Conservation (phyloP, 2,888 invertebrate species). For the Erebia ligea region DNA sequence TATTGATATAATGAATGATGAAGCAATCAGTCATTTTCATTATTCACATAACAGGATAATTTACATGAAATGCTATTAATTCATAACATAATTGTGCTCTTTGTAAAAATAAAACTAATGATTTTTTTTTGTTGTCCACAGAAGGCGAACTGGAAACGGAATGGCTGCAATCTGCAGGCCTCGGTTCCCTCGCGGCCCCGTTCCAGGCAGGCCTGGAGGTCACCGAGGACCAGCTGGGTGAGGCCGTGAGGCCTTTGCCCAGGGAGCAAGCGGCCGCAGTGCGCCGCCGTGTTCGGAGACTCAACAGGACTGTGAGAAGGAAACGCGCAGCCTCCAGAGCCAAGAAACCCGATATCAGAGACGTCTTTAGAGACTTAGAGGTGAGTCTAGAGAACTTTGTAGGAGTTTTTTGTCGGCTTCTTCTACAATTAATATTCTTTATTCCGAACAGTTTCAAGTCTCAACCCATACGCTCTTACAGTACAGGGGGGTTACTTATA, state of each 20-base stretch:
- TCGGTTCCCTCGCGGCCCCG: conserved; percentile 87
- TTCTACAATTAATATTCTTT: too few species aligned
- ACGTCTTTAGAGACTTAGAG: conserved; percentile 92
- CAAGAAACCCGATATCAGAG: conserved; percentile 91
- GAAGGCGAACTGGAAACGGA: conserved; percentile 91
- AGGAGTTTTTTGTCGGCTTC: too few species aligned
- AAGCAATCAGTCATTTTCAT: too few species aligned
- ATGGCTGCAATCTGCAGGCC: conserved; percentile 89
- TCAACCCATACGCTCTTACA: too few species aligned
- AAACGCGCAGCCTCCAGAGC: conserved; percentile 79
- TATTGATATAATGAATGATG: too few species aligned
- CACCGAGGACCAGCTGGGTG: conserved; percentile 85
- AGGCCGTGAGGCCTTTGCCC: conserved; percentile 84
- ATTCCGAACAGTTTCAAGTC: too few species aligned
- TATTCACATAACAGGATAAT: too few species aligned
- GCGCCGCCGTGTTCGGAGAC: conserved; percentile 87
- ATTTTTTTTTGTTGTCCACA: conserved; percentile 55
- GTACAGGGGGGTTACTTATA: too few species aligned
- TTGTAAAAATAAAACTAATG: background rate
- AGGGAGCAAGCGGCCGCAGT: conserved; percentile 91
- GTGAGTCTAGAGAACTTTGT: conserved; percentile 68
- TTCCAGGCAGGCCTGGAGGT: conserved; percentile 88
- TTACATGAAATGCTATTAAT: too few species aligned
- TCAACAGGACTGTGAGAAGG: conserved; percentile 89
- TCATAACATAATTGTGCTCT: too few species aligned